Conservation (phyloP, 2,888 invertebrate genomes). For the Orchesella flavescens region DNA sequence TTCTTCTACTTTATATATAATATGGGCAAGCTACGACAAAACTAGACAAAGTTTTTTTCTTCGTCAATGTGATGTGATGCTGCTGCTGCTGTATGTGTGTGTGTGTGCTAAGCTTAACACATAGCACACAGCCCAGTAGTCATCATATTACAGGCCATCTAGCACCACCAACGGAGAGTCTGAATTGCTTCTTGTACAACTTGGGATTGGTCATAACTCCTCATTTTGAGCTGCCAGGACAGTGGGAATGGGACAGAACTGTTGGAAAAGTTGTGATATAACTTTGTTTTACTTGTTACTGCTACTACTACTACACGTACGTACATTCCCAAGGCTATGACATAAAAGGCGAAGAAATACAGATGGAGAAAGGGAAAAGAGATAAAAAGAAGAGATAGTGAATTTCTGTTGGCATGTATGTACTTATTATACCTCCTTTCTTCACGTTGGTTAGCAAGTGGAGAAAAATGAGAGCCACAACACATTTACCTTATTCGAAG, state of each 20-base stretch:
- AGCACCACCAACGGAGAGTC: conserved; percentile 52
- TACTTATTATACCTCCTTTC: conserved; percentile 1
- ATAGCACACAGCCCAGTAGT: not conserved
- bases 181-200: conserved; percentile 61
- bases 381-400: conserved; percentile 34
- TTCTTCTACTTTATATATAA: too few relatives aligned
- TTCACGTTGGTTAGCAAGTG: conserved; percentile 12
- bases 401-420: not conserved
- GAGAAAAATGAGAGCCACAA: not conserved
- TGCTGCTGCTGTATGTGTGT: too few relatives aligned
- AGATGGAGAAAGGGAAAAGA: not conserved
- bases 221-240: conserved; percentile 54
- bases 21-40: too few relatives aligned
- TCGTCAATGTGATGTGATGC: too few relatives aligned
- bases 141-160: conserved; percentile 38
- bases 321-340: too few relatives aligned
- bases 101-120: too few relatives aligned
- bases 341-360: too few relatives aligned
- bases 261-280: not conserved
- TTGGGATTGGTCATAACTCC: conserved; percentile 61
- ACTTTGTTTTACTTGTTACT: too few relatives aligned
- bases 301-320: too few relatives aligned
- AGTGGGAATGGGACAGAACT: conserved; percentile 23
- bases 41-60: too few relatives aligned
- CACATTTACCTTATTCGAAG: conserved; percentile 27